phyloP scores from a whole-genome alignment of 2,113 vertebrate species.

The Etheostoma cragini region DNA sequence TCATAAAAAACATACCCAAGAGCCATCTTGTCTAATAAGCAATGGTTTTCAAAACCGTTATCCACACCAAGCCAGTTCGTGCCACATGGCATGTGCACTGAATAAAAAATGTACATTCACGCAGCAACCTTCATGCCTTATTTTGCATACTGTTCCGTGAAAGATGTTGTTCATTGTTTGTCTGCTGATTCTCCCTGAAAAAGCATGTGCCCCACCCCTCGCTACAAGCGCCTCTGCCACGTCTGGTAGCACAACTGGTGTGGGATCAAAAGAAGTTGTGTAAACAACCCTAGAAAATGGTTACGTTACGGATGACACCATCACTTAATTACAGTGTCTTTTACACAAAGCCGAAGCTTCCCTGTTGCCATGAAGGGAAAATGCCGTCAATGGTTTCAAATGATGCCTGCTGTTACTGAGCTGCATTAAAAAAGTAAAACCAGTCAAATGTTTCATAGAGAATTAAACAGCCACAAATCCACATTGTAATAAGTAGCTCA shows the following conservation, averaged over 20 bases:
- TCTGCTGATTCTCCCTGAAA: slow-evolving; percentile 47
- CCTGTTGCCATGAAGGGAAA: background rate
- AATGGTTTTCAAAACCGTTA: slow-evolving; percentile 9
- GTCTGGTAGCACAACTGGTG: slow-evolving; percentile 50
- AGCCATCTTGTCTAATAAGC: slow-evolving; percentile 16
- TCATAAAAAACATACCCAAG: slow-evolving; percentile 33
- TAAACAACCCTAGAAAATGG: slow-evolving; percentile 73
- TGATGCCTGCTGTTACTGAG: slow-evolving; percentile 27
- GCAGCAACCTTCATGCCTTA: slow-evolving; percentile 24
- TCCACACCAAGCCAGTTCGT: slow-evolving; percentile 1
- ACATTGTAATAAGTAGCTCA: background rate
- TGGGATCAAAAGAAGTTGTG: slow-evolving; percentile 56
- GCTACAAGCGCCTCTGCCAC: slow-evolving; percentile 8
- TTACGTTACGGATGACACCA: slow-evolving; percentile 68
- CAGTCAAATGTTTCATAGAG: slow-evolving; percentile 5
- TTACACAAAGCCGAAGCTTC: slow-evolving; percentile 26
- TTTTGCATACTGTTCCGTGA: slow-evolving; percentile 33
- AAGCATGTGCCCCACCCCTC: slow-evolving; percentile 52
- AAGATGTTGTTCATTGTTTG: slow-evolving; percentile 57
- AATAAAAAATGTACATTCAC: slow-evolving; percentile 19
- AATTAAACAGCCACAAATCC: background rate
- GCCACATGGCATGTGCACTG: background rate
- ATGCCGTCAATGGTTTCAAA: slow-evolving; percentile 11
- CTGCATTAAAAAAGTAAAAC: background rate
- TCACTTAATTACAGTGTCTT: slow-evolving; percentile 66